These are phyloP conservation scores for Tragelaphus scriptus DNA, from an alignment of 2,113 vertebrate species.

Conservation along the genomic window DNA sequence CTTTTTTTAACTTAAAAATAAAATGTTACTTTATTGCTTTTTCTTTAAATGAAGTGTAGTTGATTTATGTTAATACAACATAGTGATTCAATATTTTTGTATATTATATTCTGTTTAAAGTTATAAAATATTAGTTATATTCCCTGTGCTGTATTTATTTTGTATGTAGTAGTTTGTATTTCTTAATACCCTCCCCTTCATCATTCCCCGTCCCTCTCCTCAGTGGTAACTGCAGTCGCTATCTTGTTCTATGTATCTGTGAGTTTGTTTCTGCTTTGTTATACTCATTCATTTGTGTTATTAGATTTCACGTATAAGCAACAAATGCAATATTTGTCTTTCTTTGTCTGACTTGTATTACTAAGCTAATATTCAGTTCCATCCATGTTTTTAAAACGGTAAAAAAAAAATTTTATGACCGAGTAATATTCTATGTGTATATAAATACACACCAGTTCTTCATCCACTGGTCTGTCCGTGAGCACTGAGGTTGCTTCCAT, in stretches of 20 bases:
- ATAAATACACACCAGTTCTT: neutral
- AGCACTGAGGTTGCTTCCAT: neutral
- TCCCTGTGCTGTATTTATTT: neutral
- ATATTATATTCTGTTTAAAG: neutral
- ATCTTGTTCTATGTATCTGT: neutral
- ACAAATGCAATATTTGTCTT: neutral
- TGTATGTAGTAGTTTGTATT: neutral
- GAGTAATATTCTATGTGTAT: neutral
- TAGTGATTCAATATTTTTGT: neutral
- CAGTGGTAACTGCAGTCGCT: neutral
- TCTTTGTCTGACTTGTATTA: neutral
- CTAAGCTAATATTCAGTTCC: neutral
- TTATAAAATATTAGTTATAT: neutral
- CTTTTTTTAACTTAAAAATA: neutral
- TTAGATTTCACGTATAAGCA: neutral
- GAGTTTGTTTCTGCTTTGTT: neutral
- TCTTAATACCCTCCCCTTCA: neutral
- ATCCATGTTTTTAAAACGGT: neutral
- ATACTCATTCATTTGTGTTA: neutral
- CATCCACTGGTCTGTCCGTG: neutral
- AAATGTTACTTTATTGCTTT: neutral
- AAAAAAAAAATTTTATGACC: neutral
- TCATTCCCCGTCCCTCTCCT: neutral
- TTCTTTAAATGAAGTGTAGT: neutral
- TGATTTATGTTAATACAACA: neutral